Base-by-base conservation (phyloP, 2,888 invertebrate species). In the Chironomus riparius region DNA sequence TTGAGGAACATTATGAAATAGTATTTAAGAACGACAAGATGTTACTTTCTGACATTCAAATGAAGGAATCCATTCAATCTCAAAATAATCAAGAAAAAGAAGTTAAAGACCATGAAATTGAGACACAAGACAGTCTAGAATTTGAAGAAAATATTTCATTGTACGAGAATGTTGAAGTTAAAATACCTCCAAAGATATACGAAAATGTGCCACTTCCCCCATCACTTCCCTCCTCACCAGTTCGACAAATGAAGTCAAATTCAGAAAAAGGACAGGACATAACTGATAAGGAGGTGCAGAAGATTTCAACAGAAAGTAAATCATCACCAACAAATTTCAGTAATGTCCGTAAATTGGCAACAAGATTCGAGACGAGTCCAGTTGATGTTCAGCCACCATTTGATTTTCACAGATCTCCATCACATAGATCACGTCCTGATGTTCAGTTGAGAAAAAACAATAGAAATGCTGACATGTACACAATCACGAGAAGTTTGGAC, bases 401-500 rank as follows among this genome's bases (percentile, higher is more conserved):
- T 78, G 85, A 86, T 47, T 89, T 89, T 78, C 86, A 86, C 4
- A 22, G 48, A 18, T 69, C 68, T 24, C 76, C 78, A 7, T 77
- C 89, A 2, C 89, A 89, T 0, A 88, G 89, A 77, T 82, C 88
- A 70, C 85, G 90, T 0, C 89, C 90, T 6, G 74, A 74, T 24
- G 74, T 74, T 7, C 74, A 74, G 62, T n/a, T 74, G n/a, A 38
- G 74, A 0, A 86, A 88, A 79, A 86, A 87, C 21, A 85, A 85
- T 78, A 80, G 88, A 73, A 84, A 89, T 0, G 90, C 89, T 80
- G 87, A 88, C 78, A 87, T 89, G 0, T 83, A 85, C 74, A 90
- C 88, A 80, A 84, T 84, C 62, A 90, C 91, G 0, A 84, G 91
- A 28, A 91, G 91, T 0, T 82, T 92, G 76, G 92, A 92, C 81